Evolutionary conservation across 2,113 vertebrate genomes (phyloP).

Genomic region (Typhlomys cinereus): DNA sequence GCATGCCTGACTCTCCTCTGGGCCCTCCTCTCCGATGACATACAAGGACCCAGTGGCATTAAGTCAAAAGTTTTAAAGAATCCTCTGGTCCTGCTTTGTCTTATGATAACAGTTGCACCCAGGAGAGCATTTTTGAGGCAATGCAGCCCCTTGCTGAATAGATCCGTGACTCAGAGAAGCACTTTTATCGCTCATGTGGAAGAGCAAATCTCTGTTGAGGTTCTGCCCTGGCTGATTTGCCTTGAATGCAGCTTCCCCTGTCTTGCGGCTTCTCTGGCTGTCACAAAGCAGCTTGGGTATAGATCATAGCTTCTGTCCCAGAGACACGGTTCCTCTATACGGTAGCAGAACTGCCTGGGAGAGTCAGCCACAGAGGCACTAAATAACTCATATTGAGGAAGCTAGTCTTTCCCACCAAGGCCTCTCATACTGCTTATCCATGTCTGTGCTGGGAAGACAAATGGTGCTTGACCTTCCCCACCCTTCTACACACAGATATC

Average conservation of each 20-base stretch:
- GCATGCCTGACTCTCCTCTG: no score
- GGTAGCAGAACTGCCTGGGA: not conserved
- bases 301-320: not conserved
- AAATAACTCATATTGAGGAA: not conserved
- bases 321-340: not conserved
- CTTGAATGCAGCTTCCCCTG: not conserved
- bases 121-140: not conserved
- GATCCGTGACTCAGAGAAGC: not conserved
- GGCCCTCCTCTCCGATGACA: no score
- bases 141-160: not conserved
- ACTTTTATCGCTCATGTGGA: no score
- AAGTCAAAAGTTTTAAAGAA: no score
- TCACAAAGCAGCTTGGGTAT: not conserved
- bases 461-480: not conserved
- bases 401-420: not conserved
- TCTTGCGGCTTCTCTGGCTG: not conserved
- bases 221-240: fast-evolving
- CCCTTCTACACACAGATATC: not conserved
- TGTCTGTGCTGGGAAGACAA: not conserved
- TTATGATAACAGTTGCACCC: not conserved
- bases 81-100: slow-evolving; percentile 26
- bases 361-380: not conserved
- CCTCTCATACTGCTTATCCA: not conserved
- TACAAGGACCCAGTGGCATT: no score
- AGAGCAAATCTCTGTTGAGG: not conserved